phyloP scores from a whole-genome alignment of 1,140 invertebrate species.

The Scaptomyza pallida region DNA sequence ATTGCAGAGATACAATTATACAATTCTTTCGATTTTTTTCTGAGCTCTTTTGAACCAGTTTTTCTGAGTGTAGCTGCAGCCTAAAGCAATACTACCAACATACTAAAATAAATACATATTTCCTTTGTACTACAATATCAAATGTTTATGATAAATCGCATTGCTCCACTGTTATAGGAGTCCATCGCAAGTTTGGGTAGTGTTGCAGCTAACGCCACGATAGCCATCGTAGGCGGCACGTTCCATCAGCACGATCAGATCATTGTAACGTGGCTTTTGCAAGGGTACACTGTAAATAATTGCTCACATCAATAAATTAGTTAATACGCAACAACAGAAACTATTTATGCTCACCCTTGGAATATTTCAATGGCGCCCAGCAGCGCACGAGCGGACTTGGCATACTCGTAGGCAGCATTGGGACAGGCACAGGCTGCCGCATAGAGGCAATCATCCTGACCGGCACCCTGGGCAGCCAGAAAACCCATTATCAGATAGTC shows the following conservation, averaged over 20 bases:
- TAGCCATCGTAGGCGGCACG: slow-evolving; percentile 74
- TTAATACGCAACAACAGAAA: slow-evolving; percentile 11
- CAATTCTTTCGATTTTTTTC: neutral
- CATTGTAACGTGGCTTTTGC: slow-evolving; percentile 70
- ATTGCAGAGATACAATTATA: too few species aligned
- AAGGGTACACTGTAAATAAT: slow-evolving; percentile 40
- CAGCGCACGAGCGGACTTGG: slow-evolving; percentile 89
- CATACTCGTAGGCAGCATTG: slow-evolving; percentile 89
- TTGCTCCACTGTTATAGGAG: slow-evolving; percentile 29
- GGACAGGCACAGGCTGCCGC: slow-evolving; percentile 90
- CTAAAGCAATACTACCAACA: slow-evolving; percentile 22
- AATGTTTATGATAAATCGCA: slow-evolving; percentile 28
- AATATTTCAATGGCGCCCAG: slow-evolving; percentile 89
- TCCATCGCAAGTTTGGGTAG: slow-evolving; percentile 64
- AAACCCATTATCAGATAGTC: slow-evolving; percentile 88
- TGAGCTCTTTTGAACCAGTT: neutral
- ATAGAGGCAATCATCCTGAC: slow-evolving; percentile 90
- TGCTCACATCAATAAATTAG: neutral
- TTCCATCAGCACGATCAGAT: slow-evolving; percentile 73
- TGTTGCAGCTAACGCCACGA: slow-evolving; percentile 69
- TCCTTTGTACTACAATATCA: slow-evolving; percentile 64
- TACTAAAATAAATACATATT: slow-evolving; percentile 39
- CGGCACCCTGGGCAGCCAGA: slow-evolving; percentile 87
- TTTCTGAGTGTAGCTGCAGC: slow-evolving; percentile 5
- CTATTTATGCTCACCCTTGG: slow-evolving; percentile 85